phyloP scores from a whole-genome alignment of 2,888 invertebrate genomes.

The Tanytarsus gracilentus region DNA sequence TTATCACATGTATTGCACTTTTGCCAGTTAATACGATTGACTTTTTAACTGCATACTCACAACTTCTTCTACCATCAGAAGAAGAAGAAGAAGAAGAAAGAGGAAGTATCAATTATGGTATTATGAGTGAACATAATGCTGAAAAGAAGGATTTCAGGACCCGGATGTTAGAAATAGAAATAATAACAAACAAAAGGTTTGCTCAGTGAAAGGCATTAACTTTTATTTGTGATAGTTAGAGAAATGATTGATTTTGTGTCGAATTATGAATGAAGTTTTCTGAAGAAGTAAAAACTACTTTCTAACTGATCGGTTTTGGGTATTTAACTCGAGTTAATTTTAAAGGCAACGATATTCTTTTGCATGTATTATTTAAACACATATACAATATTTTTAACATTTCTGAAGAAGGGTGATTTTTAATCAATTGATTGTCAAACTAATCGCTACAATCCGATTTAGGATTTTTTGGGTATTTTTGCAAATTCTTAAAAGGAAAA shows the following conservation, averaged over 20 bases:
- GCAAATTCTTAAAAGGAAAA: too few species aligned
- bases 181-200: constrained; percentile 23
- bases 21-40: constrained; percentile 8
- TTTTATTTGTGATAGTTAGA: not conserved
- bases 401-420: too few species aligned
- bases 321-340: too few species aligned
- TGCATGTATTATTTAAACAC: too few species aligned
- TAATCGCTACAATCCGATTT: too few species aligned
- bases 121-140: constrained; percentile 5
- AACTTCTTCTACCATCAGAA: not conserved
- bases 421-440: too few species aligned
- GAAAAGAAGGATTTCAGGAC: not conserved
- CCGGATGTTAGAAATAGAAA: constrained; percentile 26
- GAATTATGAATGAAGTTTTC: constrained; percentile 7
- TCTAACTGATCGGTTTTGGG: too few species aligned
- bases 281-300: too few species aligned
- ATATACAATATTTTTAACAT: too few species aligned
- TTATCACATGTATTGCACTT: too few species aligned
- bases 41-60: not conserved
- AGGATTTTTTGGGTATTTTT: too few species aligned
- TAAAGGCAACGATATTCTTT: too few species aligned
- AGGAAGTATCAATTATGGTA: constrained; percentile 26
- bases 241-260: constrained; percentile 26
- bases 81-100: not conserved
- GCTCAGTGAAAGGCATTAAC: constrained; percentile 21